phyloP scores from a whole-genome alignment of 1,140 invertebrate species.

The Diachasma alloeum region DNA sequence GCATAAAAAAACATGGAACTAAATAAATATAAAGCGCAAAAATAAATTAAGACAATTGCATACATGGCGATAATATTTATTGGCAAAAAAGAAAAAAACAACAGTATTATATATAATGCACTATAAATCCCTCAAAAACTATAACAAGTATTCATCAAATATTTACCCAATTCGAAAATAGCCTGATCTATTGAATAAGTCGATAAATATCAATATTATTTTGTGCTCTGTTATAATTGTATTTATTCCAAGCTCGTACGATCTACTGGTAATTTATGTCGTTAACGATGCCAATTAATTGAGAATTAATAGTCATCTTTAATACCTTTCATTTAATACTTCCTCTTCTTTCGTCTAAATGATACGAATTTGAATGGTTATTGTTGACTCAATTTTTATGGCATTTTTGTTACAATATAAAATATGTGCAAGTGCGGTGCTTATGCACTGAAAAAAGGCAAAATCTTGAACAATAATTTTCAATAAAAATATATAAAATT shows the following conservation, averaged over 20 bases:
- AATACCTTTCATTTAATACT: background rate
- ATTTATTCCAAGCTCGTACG: background rate
- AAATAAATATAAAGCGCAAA: constrained; percentile 50
- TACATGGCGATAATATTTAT: constrained; percentile 63
- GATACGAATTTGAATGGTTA: background rate
- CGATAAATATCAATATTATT: constrained; percentile 34
- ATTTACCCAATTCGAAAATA: constrained; percentile 37
- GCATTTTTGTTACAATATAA: background rate
- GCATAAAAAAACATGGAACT: constrained; percentile 5
- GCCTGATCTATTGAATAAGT: constrained; percentile 42
- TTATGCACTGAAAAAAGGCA: background rate
- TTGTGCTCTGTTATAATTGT: background rate
- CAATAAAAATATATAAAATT: background rate
- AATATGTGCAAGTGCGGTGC: background rate
- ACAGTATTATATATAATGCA: constrained; percentile 51
- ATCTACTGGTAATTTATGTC: background rate
- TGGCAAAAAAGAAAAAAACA: constrained; percentile 53
- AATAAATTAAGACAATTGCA: constrained; percentile 61
- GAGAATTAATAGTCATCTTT: background rate
- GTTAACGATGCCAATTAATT: background rate
- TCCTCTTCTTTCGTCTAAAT: background rate
- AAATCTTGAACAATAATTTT: background rate
- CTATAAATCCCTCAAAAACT: constrained; percentile 53
- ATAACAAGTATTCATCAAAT: constrained; percentile 46
- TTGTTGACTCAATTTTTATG: background rate